A percentile compares a stretch with the other conserved stretches of the same genome.
These are phyloP conservation scores for Archivesica marissinica DNA, from an alignment of 1,140 invertebrate species.

Conservation along the genomic window DNA sequence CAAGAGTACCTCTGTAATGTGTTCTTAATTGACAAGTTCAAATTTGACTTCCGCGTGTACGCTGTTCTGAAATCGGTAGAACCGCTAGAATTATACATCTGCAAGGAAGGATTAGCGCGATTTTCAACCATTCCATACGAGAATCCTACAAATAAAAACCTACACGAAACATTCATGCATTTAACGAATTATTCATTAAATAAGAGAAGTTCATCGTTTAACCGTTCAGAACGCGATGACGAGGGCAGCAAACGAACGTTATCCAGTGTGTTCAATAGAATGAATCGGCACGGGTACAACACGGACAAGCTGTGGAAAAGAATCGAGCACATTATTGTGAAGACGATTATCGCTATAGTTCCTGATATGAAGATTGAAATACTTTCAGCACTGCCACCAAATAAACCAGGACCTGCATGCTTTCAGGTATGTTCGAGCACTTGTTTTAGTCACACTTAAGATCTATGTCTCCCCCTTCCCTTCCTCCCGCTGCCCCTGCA, in stretches of 20 bases:
- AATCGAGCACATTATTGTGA: conserved; percentile 85
- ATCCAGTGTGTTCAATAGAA: conserved; percentile 83
- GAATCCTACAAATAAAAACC: conserved; percentile 81
- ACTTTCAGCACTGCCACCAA: conserved; percentile 80
- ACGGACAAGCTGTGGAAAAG: conserved; percentile 82
- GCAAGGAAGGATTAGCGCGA: conserved; percentile 84
- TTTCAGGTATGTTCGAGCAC: conserved; percentile 85
- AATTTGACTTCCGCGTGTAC: conserved; percentile 86
- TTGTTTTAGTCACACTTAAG: too few relatives aligned
- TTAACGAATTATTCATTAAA: conserved; percentile 86
- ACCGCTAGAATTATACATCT: conserved; percentile 85
- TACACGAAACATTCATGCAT: conserved; percentile 85
- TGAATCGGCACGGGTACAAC: conserved; percentile 82
- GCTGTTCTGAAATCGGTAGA: conserved; percentile 84
- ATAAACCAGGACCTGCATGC: conserved; percentile 81
- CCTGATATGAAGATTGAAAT: conserved; percentile 84
- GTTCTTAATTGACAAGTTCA: conserved; percentile 84
- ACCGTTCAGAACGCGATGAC: conserved; percentile 83
- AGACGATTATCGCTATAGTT: conserved; percentile 85
- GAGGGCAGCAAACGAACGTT: conserved; percentile 85
- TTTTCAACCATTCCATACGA: conserved; percentile 85
- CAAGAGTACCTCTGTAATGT: conserved; percentile 85
- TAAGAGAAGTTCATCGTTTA: conserved; percentile 84
- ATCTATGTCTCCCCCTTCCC: too few relatives aligned
- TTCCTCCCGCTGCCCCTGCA: too few relatives aligned